phyloP scores from a whole-genome alignment of 92 coral and sea anemone genomes.

The Chrysogorgia sp. region DNA sequence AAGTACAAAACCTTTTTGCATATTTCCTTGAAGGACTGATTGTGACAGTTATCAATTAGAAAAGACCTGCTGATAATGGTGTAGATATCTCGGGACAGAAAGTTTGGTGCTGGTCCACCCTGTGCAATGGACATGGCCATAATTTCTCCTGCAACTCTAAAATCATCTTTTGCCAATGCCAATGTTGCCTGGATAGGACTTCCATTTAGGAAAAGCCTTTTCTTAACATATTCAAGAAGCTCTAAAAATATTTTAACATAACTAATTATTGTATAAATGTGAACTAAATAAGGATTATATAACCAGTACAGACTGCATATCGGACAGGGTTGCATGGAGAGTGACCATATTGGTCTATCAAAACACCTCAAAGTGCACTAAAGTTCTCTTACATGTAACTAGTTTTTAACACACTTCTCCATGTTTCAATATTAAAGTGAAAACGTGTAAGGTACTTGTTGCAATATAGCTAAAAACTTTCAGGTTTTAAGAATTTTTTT shows the following conservation, averaged over 20 bases:
- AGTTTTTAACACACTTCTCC: no score
- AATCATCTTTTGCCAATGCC: slow-evolving; percentile 45
- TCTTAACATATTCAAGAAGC: slow-evolving; percentile 41
- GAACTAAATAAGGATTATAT: no score
- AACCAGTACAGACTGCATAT: no score
- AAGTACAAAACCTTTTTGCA: slow-evolving; percentile 35
- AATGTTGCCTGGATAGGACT: slow-evolving; percentile 39
- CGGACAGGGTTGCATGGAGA: no score
- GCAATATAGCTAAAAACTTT: slow-evolving; percentile 8
- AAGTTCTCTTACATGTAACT: no score
- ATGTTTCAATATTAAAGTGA: no score
- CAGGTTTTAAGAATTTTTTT: slow-evolving; percentile 8
- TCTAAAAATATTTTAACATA: slow-evolving; percentile 22
- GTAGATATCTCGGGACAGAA: slow-evolving; percentile 50
- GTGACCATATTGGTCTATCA: no score
- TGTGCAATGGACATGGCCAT: slow-evolving; percentile 62
- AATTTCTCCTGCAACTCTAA: slow-evolving; percentile 54
- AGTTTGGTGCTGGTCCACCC: slow-evolving; percentile 62
- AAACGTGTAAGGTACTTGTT: no score
- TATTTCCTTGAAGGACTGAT: slow-evolving; percentile 50
- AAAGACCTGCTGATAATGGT: slow-evolving; percentile 48
- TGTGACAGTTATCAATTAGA: slow-evolving; percentile 48
- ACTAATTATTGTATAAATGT: not conserved
- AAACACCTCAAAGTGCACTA: no score
- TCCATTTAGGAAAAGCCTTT: slow-evolving; percentile 55